Evolutionary conservation across 2,888 invertebrate genomes (phyloP).

Genomic region (Eugnorisma glareosa): DNA sequence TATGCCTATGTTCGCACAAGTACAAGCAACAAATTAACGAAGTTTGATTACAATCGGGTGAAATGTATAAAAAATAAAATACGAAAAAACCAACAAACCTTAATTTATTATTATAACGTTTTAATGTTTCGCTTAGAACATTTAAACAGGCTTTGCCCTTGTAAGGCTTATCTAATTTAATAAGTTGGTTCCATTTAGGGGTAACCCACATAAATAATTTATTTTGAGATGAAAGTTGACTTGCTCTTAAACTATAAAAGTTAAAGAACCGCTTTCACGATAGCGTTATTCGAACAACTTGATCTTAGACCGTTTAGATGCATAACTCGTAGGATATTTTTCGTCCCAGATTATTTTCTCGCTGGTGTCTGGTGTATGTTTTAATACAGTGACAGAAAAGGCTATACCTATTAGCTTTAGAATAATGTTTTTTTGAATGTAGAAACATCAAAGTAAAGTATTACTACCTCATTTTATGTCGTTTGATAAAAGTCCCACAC

Average conservation of each 20-base stretch:
- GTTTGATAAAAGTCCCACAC: background rate
- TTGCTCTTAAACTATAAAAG: background rate
- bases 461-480: background rate
- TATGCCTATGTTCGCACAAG: too few species aligned
- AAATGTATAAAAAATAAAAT: too few species aligned
- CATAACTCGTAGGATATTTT: background rate
- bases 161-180: background rate
- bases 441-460: background rate
- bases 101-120: too few species aligned
- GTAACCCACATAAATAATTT: background rate
- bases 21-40: too few species aligned
- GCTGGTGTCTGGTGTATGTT: background rate
- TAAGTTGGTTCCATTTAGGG: background rate
- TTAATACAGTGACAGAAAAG: background rate
- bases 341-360: too few species aligned
- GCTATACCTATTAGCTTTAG: background rate
- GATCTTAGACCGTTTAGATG: conserved; percentile 5
- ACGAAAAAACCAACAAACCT: too few species aligned
- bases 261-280: conserved; percentile 21
- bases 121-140: too few species aligned
- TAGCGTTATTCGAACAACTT: background rate
- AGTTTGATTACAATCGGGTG: too few species aligned
- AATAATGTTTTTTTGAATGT: background rate
- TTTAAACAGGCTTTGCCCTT: background rate
- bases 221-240: conserved; percentile 22